Base-by-base conservation (phyloP, 2,797 vertebrate species). In the Takifugu ocellatus region DNA sequence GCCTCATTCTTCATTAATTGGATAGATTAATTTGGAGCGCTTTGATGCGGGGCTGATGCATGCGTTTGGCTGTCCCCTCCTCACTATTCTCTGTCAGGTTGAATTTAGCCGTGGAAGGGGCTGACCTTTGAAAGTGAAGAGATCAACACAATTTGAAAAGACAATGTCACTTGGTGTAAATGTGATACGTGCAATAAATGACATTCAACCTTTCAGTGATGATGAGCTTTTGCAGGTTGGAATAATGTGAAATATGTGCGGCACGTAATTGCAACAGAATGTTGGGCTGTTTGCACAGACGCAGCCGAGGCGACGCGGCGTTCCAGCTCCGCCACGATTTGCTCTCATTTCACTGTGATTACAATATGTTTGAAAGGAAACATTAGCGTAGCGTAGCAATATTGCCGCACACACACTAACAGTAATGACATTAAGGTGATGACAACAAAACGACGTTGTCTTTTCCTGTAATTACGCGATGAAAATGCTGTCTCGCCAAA, bases 121-220 rank as follows among this genome's bases (percentile, higher is more conserved):
- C 87, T 98, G 95, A 99, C 96, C 96, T 99, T 98, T 97, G 93
- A 91, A 95, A 96, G 94, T 94, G 93, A 96, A 95, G 94, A 95
- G 94, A 97, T 96, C 94, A 94, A 94, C 91, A 91, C 92, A 95
- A 97, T 95, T 93, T 94, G 95, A 98, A 96, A 97, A 96, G 96
- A 99, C 95, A 97, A 93, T 95, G 91, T 95, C 94, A 97, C 96
- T 97, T 95, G 95, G 93, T 95, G 95, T 95, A 95, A 97, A 94
- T 95, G 94, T 94, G 92, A 94, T 94, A 93, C 84, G 90, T 91
- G 88, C 88, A 90, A 91, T 91, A 91, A 91, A 91, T 90, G 89
- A 89, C 92, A 90, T 91, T 87, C 89, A 90, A 90, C 90, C 88
- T 92, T 92, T 92, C 87, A 77, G 86, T 85, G 88, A 90, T 82